These are phyloP conservation scores for Chaunax sp. DNA, from an alignment of 2,797 vertebrate species.

Conservation along the genomic window DNA sequence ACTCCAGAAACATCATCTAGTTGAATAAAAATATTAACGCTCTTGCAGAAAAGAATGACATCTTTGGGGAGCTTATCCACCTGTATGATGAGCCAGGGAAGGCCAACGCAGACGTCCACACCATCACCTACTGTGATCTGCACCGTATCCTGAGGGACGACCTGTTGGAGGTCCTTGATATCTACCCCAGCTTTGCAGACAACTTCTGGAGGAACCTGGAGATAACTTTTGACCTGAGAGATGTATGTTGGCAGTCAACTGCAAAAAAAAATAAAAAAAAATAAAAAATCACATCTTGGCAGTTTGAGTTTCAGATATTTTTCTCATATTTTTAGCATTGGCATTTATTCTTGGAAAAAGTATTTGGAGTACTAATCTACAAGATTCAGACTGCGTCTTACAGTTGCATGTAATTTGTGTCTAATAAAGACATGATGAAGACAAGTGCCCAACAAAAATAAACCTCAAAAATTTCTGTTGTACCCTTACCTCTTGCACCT, in stretches of 20 bases:
- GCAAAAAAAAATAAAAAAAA: too few species aligned
- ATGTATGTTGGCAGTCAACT: constrained; percentile 80
- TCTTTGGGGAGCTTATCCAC: constrained; percentile 93
- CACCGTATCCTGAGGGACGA: constrained; percentile 94
- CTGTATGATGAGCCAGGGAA: constrained; percentile 91
- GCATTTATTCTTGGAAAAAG: too few species aligned
- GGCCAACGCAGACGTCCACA: constrained; percentile 90
- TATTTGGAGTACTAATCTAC: too few species aligned
- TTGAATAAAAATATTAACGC: not conserved
- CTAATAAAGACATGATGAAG: too few species aligned
- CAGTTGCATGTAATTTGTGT: too few species aligned
- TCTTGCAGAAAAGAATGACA: constrained; percentile 91
- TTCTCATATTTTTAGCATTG: too few species aligned
- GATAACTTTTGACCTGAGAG: constrained; percentile 94
- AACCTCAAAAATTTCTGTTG: not conserved
- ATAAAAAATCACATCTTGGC: not conserved
- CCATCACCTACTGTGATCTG: constrained; percentile 94
- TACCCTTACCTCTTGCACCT: not conserved
- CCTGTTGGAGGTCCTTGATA: constrained; percentile 93
- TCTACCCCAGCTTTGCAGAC: constrained; percentile 93
- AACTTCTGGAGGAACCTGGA: constrained; percentile 97
- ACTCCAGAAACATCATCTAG: not conserved
- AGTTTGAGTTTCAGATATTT: not conserved
- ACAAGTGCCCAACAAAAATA: too few species aligned
- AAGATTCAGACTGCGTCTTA: too few species aligned